Evolutionary conservation across 92 coral and sea anemone species (phyloP).

Genomic region (Virgularia gustaviana): DNA sequence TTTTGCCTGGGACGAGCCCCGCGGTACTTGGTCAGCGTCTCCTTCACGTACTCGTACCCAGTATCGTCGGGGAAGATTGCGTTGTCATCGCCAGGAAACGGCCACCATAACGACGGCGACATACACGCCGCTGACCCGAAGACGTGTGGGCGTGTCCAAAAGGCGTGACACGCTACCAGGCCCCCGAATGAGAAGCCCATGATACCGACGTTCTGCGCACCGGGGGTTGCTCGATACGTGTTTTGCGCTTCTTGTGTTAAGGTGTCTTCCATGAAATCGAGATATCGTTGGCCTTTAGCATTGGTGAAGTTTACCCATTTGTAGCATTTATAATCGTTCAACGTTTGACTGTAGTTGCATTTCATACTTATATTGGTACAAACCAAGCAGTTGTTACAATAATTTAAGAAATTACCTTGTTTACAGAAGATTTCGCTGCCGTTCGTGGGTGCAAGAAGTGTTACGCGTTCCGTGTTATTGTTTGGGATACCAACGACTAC

Average conservation of each 20-base stretch:
- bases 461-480: conserved; percentile 5
- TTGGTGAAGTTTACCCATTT: conserved; percentile 34
- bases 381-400: conserved; percentile 17
- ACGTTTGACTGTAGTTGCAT: neutral
- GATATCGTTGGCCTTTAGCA: conserved; percentile 31
- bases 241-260: conserved; percentile 21
- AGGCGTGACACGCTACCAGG: conserved; percentile 50
- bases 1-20: conserved; percentile 43
- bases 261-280: conserved; percentile 49
- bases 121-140: conserved; percentile 62
- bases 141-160: conserved; percentile 50
- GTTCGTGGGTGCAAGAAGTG: conserved; percentile 33
- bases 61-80: conserved; percentile 48
- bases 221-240: conserved; percentile 37
- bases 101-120: conserved; percentile 63
- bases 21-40: conserved; percentile 30
- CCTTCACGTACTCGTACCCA: conserved; percentile 28
- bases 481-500: conserved; percentile 38
- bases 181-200: conserved; percentile 56
- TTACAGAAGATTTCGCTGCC: conserved; percentile 36
- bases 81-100: conserved; percentile 48
- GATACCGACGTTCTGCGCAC: conserved; percentile 40
- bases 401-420: conserved; percentile 6
- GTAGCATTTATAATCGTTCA: conserved; percentile 14
- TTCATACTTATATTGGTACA: conserved; percentile 3